Evolutionary conservation across 1,140 invertebrate genomes (phyloP).

Genomic region (Lordiphosa clarofinis): DNA sequence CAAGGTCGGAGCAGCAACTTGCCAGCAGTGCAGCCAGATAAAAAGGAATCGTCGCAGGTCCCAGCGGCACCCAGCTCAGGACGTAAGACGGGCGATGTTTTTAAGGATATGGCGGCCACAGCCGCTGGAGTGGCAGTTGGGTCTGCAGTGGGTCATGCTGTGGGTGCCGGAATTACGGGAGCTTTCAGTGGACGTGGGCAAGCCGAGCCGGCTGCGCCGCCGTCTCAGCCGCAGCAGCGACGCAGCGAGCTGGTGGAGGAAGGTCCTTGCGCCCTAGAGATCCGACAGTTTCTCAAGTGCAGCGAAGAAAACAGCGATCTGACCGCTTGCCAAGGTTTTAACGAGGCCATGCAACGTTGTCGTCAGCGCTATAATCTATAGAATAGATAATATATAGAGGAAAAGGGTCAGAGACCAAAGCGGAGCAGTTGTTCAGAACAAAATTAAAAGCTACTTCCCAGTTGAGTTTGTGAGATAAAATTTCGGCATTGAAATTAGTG

Average conservation of each 20-base stretch:
- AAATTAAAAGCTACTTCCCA: too few relatives aligned
- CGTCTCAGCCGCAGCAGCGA: conserved; percentile 22
- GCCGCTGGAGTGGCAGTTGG: conserved; percentile 89
- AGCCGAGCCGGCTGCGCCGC: conserved; percentile 76
- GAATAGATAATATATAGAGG: background rate
- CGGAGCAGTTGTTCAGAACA: too few relatives aligned
- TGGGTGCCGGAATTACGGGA: conserved; percentile 91
- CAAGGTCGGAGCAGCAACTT: conserved; percentile 25
- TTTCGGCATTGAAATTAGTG: too few relatives aligned
- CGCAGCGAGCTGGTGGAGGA: conserved; percentile 80
- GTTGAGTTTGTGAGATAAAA: too few relatives aligned
- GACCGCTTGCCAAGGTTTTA: conserved; percentile 92
- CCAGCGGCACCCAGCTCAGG: conserved; percentile 25
- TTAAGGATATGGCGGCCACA: conserved; percentile 90
- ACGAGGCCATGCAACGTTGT: conserved; percentile 94
- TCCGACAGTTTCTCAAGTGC: conserved; percentile 92
- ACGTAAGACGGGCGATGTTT: conserved; percentile 34
- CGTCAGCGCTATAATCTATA: conserved; percentile 80
- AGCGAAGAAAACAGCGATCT: conserved; percentile 90
- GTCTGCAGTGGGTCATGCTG: conserved; percentile 87
- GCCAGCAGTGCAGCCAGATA: conserved; percentile 40
- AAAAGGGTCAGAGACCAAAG: too few relatives aligned
- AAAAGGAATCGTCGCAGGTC: conserved; percentile 18
- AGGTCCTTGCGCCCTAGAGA: conserved; percentile 91
- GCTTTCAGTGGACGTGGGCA: conserved; percentile 86